Evolutionary conservation across 2,888 invertebrate species (phyloP).

Genomic region (Cheilosia soror): DNA sequence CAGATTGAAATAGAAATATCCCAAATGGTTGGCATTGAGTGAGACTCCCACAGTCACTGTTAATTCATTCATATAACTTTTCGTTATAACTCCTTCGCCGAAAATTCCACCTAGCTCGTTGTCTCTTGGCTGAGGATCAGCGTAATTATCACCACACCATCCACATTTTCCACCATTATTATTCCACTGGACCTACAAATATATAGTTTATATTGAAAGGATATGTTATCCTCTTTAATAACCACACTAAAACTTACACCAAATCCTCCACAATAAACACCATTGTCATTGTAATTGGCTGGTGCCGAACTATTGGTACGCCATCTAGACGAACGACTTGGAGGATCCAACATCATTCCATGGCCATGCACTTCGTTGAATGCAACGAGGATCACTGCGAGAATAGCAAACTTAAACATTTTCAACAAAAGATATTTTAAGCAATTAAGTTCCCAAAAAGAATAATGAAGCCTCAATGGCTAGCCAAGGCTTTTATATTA

Average conservation of each 20-base stretch:
- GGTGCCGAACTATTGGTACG: constrained; percentile 82
- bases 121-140: constrained; percentile 81
- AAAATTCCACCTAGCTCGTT: constrained; percentile 84
- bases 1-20: constrained; percentile 83
- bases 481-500: constrained; percentile 55
- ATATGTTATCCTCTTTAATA: not conserved
- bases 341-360: constrained; percentile 84
- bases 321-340: constrained; percentile 84
- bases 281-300: constrained; percentile 84
- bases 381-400: constrained; percentile 12
- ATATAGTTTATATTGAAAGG: not conserved
- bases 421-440: constrained; percentile 2
- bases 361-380: constrained; percentile 80
- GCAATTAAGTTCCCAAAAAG: constrained; percentile 37
- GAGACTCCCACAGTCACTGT: constrained; percentile 79
- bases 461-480: constrained; percentile 20
- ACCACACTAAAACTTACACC: constrained; percentile 78
- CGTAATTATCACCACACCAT: constrained; percentile 84
- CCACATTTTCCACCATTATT: constrained; percentile 84
- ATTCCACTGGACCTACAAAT: constrained; percentile 81
- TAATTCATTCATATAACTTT: constrained; percentile 80
- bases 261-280: constrained; percentile 84
- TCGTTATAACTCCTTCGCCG: constrained; percentile 83
- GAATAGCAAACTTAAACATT: constrained; percentile 36
- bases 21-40: constrained; percentile 83